A percentile compares a stretch with the other conserved stretches of the same genome.
Evolutionary conservation across 53 echinoderm and acorn worm species (phyloP).

Genomic region (Paelopatides confundens): DNA sequence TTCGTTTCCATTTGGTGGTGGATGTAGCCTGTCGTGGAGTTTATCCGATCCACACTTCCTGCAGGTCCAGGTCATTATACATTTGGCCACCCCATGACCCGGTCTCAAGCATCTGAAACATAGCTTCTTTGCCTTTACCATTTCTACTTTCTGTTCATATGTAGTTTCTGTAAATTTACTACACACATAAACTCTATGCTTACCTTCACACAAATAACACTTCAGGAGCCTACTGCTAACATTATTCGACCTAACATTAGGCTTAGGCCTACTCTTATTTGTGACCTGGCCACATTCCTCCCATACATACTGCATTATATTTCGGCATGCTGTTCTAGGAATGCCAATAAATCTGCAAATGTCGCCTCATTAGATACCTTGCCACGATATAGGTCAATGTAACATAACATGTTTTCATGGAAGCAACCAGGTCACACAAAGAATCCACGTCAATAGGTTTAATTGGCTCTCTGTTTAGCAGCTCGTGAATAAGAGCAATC

Average conservation of each 20-base stretch:
- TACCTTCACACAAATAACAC: too few relatives aligned
- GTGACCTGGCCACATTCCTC: too few relatives aligned
- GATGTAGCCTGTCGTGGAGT: slow-evolving; percentile 50
- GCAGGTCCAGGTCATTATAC: slow-evolving; percentile 63
- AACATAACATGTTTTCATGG: slow-evolving; percentile 56
- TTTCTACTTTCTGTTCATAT: too few relatives aligned
- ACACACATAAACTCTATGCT: slow-evolving; percentile 1
- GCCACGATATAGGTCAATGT: slow-evolving; percentile 37
- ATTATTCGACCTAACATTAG: too few relatives aligned
- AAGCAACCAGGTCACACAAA: slow-evolving; percentile 54
- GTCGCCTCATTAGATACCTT: not conserved
- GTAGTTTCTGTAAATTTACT: too few relatives aligned
- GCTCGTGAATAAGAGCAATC: too few relatives aligned
- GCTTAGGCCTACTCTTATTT: slow-evolving; percentile 42
- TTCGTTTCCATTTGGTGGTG: not conserved
- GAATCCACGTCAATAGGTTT: too few relatives aligned
- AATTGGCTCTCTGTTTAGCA: too few relatives aligned
- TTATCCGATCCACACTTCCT: slow-evolving; percentile 48
- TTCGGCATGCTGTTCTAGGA: too few relatives aligned
- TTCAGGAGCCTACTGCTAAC: not conserved
- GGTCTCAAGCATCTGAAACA: too few relatives aligned
- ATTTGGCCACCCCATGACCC: slow-evolving; percentile 41
- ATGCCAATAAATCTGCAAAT: slow-evolving; percentile 43
- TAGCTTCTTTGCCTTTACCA: slow-evolving; percentile 27
- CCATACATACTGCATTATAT: slow-evolving; percentile 41